Evolutionary conservation across 2,797 vertebrate species (phyloP), one percentile per base, ranked within the genome.

Genomic region (Schizopygopsis pylzovi): DNA sequence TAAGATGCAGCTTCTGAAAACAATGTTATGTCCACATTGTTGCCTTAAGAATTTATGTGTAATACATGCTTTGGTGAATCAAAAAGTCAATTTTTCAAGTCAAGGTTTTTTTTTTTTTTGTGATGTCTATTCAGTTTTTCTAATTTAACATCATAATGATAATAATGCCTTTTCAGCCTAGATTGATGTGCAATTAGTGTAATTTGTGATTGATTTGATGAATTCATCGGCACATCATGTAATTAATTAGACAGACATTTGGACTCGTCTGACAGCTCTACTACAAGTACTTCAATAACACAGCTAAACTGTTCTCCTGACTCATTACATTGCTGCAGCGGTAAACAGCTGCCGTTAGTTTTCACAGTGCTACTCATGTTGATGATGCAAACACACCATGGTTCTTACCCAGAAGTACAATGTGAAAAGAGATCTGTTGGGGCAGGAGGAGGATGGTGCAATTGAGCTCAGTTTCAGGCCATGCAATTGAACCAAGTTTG

Each of bases 401-500:
- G 45, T n/a, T 70, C 45, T 39, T 68, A 43, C 61, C 63, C 43
- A 12, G 6, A 49, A 39, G 28, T 54, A 16, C 12, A 10, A 11
- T 67, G 63, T 70, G 4, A 68, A 68, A 70, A 39, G 13, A 70
- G 61, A 33, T 39, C 10, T 52, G 11, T 81, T 65, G 65, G 45
- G 79, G 28, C 63, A 68, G 63, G 45, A 65, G 12, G 79, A 52
- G 28, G 16, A 68, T 68, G 79, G 79, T 39, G 45, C 49, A 81
- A 52, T 6, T 67, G 12, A 81, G 28, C 79, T 68, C 45, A 8
- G 43, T 4, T 81, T 52, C 43, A 68, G 43, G 4, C 78, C 37
- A 65, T 33, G n/a, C 56, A 81, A 77, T n/a, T 77, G 49, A 77
- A 54, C 45, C 45, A 54, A 82, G 65, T 81, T 13, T 70, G 49